Percentiles rank a stretch among this genome's conserved stretches.
Conservation (phyloP, 1,140 invertebrate genomes). For the Drosophila murphyi region DNA sequence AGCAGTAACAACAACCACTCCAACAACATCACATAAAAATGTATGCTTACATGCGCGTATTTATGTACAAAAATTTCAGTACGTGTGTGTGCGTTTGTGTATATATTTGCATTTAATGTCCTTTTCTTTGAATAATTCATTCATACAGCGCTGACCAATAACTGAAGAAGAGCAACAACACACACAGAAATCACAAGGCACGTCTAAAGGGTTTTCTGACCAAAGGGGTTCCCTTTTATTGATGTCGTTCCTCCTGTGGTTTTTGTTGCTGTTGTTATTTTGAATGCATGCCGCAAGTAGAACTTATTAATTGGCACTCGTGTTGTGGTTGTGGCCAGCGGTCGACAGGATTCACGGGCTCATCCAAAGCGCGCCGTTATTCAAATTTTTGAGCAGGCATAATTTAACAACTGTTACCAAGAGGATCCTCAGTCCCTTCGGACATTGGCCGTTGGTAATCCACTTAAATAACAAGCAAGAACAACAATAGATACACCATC, state of each 20-base stretch:
- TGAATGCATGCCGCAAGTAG: constrained; percentile 65
- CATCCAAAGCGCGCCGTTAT: constrained; percentile 47
- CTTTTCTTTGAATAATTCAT: constrained; percentile 81
- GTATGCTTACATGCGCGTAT: constrained; percentile 9
- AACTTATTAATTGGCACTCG: constrained; percentile 82
- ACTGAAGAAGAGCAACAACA: constrained; percentile 58
- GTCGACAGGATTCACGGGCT: constrained; percentile 10
- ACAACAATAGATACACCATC: constrained; percentile 41
- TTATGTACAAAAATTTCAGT: constrained; percentile 14
- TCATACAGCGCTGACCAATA: constrained; percentile 61
- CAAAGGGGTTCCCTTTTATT: constrained; percentile 43
- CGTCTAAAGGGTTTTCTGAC: constrained; percentile 42
- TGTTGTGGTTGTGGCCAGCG: constrained; percentile 58
- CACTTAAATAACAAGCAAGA: constrained; percentile 63
- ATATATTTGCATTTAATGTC: constrained; percentile 78
- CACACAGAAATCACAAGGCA: constrained; percentile 50
- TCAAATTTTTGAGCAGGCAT: constrained; percentile 76
- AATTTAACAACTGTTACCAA: constrained; percentile 65
- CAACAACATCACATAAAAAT: constrained; percentile 31
- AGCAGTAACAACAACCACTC: constrained; percentile 18
- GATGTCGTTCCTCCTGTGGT: constrained; percentile 7
- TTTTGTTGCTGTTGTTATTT: constrained; percentile 19
- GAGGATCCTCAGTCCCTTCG: constrained; percentile 41
- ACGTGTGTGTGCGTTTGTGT: constrained; percentile 27
- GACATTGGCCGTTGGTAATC: constrained; percentile 72